A percentile compares a stretch with the other conserved stretches of the same genome.
Evolutionary conservation across 2,113 vertebrate species (phyloP).

Genomic region (Charadrius vociferus): DNA sequence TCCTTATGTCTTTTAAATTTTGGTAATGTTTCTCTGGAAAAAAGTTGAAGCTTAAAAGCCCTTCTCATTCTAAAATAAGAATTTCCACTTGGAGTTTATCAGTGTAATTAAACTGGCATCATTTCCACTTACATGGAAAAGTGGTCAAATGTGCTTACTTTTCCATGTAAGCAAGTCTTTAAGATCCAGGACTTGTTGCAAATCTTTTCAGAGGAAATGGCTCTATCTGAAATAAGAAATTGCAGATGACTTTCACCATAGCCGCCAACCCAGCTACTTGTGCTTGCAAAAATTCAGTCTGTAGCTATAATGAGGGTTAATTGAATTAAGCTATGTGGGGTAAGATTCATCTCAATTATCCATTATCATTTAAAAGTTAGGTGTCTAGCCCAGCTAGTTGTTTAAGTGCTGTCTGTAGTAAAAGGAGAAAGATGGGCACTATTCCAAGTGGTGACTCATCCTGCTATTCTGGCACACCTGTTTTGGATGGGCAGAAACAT

Average conservation of each 20-base stretch:
- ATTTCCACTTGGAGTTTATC: neutral
- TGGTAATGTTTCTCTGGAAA: neutral
- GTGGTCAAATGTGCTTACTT: neutral
- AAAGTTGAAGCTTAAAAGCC: neutral
- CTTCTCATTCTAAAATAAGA: neutral
- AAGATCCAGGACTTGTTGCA: neutral
- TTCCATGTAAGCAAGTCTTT: neutral
- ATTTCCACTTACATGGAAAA: constrained; percentile 7
- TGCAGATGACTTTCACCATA: neutral
- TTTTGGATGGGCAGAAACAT: neutral
- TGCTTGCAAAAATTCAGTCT: neutral
- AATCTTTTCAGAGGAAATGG: neutral
- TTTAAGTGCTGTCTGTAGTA: neutral
- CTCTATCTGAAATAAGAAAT: neutral
- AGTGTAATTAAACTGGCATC: neutral
- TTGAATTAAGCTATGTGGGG: neutral
- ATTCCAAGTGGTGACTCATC: neutral
- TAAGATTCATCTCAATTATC: neutral
- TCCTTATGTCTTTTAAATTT: neutral
- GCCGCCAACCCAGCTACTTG: neutral
- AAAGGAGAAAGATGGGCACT: neutral
- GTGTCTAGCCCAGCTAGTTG: neutral
- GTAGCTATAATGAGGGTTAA: neutral
- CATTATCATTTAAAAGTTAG: neutral
- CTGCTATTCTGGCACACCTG: neutral